Evolutionary conservation across 2,113 vertebrate genomes (phyloP), one percentile per base, ranked within the genome.

Genomic region (Pogona vitticeps): DNA sequence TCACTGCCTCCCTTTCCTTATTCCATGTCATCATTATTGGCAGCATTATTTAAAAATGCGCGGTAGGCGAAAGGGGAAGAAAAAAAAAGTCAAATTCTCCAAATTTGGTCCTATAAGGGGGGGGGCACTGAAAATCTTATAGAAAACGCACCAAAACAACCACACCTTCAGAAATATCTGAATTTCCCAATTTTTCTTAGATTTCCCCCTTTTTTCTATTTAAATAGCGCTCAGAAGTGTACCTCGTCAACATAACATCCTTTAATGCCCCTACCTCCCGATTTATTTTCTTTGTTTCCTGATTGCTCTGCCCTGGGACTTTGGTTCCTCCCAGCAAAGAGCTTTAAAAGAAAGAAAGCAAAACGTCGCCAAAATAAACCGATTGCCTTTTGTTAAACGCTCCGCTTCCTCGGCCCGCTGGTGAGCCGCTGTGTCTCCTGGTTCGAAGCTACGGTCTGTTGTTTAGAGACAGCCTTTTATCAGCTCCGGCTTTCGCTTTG

Each of bases 381-480:
- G 21, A 23, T 5, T 26, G 38, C 1, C 42, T n/a, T n/a, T 46
- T 75, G 33, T 21, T 40, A 36, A 21, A 6, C 38, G 21, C 33
- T 31, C 21, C 21, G 23, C 65, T 28, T 67, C 65, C 31, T 28
- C 38, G 23, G 21, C 4, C 42, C 23, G 26, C 72, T 28, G 72
- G 72, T 26, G 23, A 36, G 2, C 71, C 23, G 77, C 89, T 89
- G 77, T 80, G 82, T 75, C 80, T 82, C 82, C 90, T 90, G 86
- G 87, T 93, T n/a, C 91, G 92, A 83, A 85, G 88, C 83, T 86
- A 76, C 89, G 91, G 94, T 94, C 93, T 94, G 94, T 94, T 94
- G 93, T 92, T 93, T n/a, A n/a, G n/a, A 92, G 93, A 92, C 94
- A 92, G 91, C 88, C 88, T 91, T n/a, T 36, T 15, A 10, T n/a